These are phyloP conservation scores for Pycnonotus jocosus DNA, from an alignment of 2,113 vertebrate genomes.

Conservation along the genomic window DNA sequence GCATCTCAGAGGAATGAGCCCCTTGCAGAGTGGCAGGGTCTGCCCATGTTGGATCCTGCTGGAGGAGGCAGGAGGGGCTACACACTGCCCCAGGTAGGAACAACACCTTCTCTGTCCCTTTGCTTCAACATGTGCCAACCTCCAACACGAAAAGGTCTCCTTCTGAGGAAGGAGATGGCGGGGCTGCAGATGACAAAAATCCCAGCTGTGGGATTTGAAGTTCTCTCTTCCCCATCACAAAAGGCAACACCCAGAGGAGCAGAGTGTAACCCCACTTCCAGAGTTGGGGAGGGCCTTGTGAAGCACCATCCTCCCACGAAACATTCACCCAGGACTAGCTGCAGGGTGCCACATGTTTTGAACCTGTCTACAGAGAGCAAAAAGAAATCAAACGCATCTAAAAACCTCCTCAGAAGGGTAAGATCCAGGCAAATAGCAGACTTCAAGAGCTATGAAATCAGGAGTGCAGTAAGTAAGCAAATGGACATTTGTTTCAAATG, in stretches of 20 bases:
- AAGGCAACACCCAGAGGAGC: background rate
- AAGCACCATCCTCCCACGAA: background rate
- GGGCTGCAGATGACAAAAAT: background rate
- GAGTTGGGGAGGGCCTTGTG: background rate
- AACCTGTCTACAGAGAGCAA: background rate
- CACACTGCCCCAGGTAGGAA: background rate
- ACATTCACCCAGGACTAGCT: background rate
- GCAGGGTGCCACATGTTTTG: background rate
- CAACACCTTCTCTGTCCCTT: background rate
- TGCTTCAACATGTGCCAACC: background rate
- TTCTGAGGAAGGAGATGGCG: background rate
- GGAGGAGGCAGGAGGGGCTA: background rate
- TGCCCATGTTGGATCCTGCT: background rate
- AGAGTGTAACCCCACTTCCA: background rate
- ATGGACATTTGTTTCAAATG: background rate
- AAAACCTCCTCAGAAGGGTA: background rate
- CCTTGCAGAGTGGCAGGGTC: accelerated
- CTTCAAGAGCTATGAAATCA: background rate
- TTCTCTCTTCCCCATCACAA: background rate
- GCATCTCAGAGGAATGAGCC: background rate
- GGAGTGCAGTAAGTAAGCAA: accelerated
- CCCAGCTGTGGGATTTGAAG: background rate
- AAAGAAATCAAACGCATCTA: background rate
- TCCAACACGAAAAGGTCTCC: accelerated
- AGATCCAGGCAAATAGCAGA: background rate